Base-by-base conservation (phyloP, 2,888 invertebrate species). In the Seira ritae region DNA sequence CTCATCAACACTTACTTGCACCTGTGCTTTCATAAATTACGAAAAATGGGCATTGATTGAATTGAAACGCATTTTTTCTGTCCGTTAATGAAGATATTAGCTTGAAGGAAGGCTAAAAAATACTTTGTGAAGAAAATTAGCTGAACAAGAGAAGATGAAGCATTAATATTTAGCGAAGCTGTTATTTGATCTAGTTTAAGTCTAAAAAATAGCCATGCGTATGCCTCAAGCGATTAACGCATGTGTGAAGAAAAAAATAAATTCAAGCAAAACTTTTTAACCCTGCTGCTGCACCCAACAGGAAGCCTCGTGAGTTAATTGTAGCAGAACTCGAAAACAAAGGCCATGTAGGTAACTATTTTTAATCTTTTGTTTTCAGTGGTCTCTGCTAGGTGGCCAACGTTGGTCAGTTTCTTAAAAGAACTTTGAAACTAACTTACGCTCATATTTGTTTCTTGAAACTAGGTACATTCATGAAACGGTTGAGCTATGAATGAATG, bases 381-480 rank as follows among this genome's bases (percentile, higher is more conserved):
- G 37, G 22, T 60, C 50, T 67, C 76, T 20, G 12, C 50, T 81
- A 81, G 81, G 76, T 81, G 81, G 81, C 81, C 81, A 81, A 72
- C 76, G 24, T 50, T 76, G 76, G 81, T 60, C 72, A 76, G 60
- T 72, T 65, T 23, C n/a, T 67, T 8, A 31, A 31, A 31, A 31
- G 2, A 8, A 8, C 31, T 31, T 31, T 4, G 31, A 31, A 31
- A 31, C 2, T 31, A n/a, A n/a, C n/a, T n/a, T n/a, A n/a, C 31
- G 31, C 31, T 8, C 31, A n/a, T n/a, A n/a, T n/a, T n/a, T n/a
- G n/a, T n/a, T n/a, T n/a, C n/a, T n/a, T n/a, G n/a, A n/a, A n/a
- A n/a, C n/a, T n/a, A n/a, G n/a, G n/a, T n/a, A n/a, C n/a, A n/a
- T n/a, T n/a, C n/a, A n/a, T n/a, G n/a, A n/a, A n/a, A n/a, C n/a